phyloP scores from a whole-genome alignment of 2,888 invertebrate genomes.

The Zaprionus bogoriensis region DNA sequence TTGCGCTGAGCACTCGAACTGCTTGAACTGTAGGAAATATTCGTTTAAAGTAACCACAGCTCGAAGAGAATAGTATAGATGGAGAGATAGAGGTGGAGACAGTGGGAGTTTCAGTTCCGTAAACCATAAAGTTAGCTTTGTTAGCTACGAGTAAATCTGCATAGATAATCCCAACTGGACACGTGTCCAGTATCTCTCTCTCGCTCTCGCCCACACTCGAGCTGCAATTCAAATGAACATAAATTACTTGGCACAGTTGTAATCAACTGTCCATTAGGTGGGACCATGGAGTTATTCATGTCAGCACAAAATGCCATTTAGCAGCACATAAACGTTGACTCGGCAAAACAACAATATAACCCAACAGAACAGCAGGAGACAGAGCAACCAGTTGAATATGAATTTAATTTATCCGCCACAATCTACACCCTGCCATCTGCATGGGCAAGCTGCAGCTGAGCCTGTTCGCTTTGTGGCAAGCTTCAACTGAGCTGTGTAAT shows the following conservation, averaged over 20 bases:
- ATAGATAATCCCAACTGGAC: conserved; percentile 25
- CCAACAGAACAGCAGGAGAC: conserved; percentile 22
- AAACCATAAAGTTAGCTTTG: conserved; percentile 1
- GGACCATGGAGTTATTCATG: conserved; percentile 36
- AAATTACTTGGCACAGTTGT: conserved; percentile 38
- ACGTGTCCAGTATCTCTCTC: conserved; percentile 2
- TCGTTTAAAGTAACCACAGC: too few species aligned
- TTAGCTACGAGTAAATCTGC: conserved; percentile 10
- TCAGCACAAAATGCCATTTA: conserved; percentile 49
- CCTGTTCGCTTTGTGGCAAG: not conserved
- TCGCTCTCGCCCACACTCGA: not conserved
- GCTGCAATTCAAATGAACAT: conserved; percentile 38
- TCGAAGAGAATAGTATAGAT: too few species aligned
- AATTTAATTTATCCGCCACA: conserved; percentile 27
- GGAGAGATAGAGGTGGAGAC: too few species aligned
- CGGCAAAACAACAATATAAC: conserved; percentile 33
- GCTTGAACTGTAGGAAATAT: not conserved
- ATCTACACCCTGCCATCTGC: not conserved
- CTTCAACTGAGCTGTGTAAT: too few species aligned
- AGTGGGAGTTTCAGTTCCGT: not conserved
- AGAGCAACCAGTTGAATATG: conserved; percentile 65
- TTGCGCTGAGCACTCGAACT: conserved; percentile 10
- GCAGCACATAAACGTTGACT: conserved; percentile 32
- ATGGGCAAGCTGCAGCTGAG: not conserved
- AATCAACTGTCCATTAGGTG: conserved; percentile 49